Evolutionary conservation across 2,113 vertebrate genomes (phyloP), one percentile per base, ranked within the genome.

Genomic region (Actenoides hombroni): DNA sequence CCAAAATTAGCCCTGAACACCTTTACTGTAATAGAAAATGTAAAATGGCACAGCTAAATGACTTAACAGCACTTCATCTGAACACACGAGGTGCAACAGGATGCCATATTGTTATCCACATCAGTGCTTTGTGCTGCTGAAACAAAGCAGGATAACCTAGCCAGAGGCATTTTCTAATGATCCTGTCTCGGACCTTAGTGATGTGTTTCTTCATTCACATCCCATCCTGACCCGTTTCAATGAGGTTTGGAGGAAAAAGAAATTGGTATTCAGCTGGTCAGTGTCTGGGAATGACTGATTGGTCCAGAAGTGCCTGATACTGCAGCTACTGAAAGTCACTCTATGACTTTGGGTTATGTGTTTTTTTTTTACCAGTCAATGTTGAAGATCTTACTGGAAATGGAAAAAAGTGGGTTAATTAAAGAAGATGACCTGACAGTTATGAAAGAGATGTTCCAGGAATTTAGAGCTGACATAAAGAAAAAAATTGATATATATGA

Each of bases 361-460:
- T n/a, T 91, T 94, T 92, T 94, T 56, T 93, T 95, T 79, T 73
- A 53, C 65, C 77, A 97, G 96, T 75, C 95, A 24, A 86, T 90
- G 28, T 29, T 97, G 88, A 71, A 79, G 48, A 28, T 96, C 44
- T 82, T 96, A 28, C 26, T 84, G 86, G 95, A 96, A 96, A 96
- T 96, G 96, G 95, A 96, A 91, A 69, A 26, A 61, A 68, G 70
- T 17, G 61, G 20, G 11, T 25, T 86, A 15, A 94, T 97, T 56
- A 92, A 73, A 82, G 94, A 96, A 71, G 90, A 90, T 71, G 10
- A 96, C 49, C 11, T 97, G 35, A 8, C 12, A 71, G 0, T 15
- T 14, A 60, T 97, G 80, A 97, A 95, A 92, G 48, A 78, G 48
- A 28, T 69, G 69, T 76, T 96, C 14, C 60, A 84, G 29, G 0